These are phyloP conservation scores for Liodrosophila aerea DNA, from an alignment of 2,888 invertebrate species.

Conservation along the genomic window DNA sequence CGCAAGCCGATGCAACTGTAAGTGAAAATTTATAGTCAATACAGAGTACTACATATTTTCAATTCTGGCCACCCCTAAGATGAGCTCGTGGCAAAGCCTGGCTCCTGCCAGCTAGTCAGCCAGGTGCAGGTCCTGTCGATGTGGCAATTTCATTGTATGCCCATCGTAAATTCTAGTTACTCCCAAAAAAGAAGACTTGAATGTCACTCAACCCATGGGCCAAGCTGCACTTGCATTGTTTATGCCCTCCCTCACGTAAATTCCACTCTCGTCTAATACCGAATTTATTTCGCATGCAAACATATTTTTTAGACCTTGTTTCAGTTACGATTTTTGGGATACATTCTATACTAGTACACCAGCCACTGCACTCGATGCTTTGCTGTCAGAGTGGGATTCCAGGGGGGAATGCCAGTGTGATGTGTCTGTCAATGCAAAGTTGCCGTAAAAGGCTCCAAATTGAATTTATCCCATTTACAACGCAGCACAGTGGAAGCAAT, in stretches of 20 bases:
- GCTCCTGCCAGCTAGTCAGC: neutral
- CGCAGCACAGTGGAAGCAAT: conserved; percentile 1
- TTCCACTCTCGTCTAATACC: conserved; percentile 55
- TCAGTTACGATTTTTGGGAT: conserved; percentile 24
- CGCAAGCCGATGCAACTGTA: conserved; percentile 42
- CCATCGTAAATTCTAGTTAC: conserved; percentile 76
- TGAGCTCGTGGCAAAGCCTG: neutral
- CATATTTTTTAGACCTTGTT: conserved; percentile 38
- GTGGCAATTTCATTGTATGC: conserved; percentile 71
- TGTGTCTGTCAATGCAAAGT: conserved; percentile 8
- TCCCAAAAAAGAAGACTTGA: conserved; percentile 35
- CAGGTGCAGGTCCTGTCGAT: conserved; percentile 37
- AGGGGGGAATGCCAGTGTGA: conserved; percentile 1
- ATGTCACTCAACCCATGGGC: conserved; percentile 45
- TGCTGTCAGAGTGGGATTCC: conserved; percentile 12
- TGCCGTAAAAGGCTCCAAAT: conserved; percentile 22
- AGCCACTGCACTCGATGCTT: conserved; percentile 2
- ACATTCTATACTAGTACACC: conserved; percentile 18
- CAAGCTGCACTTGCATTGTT: conserved; percentile 69
- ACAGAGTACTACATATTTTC: conserved; percentile 47
- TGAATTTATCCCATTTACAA: conserved; percentile 42
- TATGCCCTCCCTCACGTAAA: conserved; percentile 53
- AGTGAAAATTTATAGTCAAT: conserved; percentile 73
- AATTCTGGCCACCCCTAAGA: conserved; percentile 29
- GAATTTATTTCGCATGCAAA: conserved; percentile 67